phyloP scores from a whole-genome alignment of 2,888 invertebrate species.

The Cosmopolites sordidus region DNA sequence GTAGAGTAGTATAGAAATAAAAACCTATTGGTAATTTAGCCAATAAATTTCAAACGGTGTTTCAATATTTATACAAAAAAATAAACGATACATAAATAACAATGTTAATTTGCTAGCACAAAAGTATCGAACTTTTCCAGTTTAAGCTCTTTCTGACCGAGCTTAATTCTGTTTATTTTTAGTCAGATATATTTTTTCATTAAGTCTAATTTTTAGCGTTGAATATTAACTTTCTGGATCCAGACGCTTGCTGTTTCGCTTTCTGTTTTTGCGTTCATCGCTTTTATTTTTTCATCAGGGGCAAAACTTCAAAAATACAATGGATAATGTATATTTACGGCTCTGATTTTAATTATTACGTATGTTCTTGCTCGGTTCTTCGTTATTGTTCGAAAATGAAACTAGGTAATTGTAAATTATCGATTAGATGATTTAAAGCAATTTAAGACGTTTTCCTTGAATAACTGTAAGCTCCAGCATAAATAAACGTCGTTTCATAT shows the following conservation, averaged over 20 bases:
- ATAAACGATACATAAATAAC: slow-evolving; percentile 10
- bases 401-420: too few species aligned
- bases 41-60: too few species aligned
- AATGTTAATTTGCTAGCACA: slow-evolving; percentile 7
- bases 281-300: slow-evolving; percentile 5
- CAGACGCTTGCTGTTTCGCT: neutral
- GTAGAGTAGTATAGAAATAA: too few species aligned
- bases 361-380: slow-evolving; percentile 4
- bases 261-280: neutral
- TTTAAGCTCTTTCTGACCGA: slow-evolving; percentile 11
- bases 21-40: too few species aligned
- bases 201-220: slow-evolving; percentile 16
- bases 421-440: neutral
- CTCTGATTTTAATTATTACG: slow-evolving; percentile 6
- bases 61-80: neutral
- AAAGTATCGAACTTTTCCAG: slow-evolving; percentile 16
- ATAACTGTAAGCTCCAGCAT: too few species aligned
- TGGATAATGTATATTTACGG: slow-evolving; percentile 12
- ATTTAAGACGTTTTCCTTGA: neutral
- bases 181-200: slow-evolving; percentile 20
- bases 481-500: too few species aligned
- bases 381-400: neutral
- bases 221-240: slow-evolving; percentile 18
- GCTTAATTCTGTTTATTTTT: slow-evolving; percentile 20
- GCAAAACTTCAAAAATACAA: slow-evolving; percentile 10